These are phyloP conservation scores for Axis porcinus DNA, from an alignment of 2,113 vertebrate genomes.

Conservation along the genomic window DNA sequence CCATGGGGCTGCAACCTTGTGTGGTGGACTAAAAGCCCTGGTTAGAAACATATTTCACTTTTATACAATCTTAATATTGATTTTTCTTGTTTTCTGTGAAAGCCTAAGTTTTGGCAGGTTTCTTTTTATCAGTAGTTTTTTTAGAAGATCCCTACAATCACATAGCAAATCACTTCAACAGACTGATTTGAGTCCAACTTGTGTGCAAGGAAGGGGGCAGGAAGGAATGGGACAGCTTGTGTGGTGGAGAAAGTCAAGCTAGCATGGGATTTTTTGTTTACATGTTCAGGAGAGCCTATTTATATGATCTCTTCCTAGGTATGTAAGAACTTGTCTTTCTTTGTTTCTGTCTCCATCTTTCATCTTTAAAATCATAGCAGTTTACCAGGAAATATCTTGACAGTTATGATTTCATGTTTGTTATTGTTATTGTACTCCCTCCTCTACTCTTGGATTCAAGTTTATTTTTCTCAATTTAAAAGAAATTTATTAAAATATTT, in stretches of 20 bases:
- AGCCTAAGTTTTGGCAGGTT: not conserved
- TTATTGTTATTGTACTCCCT: not conserved
- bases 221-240: not conserved
- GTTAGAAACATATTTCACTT: not conserved
- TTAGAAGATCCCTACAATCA: not conserved
- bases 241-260: not conserved
- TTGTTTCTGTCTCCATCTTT: not conserved
- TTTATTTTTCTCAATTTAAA: not conserved
- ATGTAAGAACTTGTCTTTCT: not conserved
- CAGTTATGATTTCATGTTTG: not conserved
- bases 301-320: not conserved
- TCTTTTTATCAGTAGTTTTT: not conserved
- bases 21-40: not conserved
- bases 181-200: not conserved
- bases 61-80: not conserved
- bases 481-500: not conserved
- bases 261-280: not conserved
- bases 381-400: not conserved
- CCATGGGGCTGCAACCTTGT: not conserved
- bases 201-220: accelerated
- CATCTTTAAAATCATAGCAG: not conserved
- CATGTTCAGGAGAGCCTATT: not conserved
- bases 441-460: not conserved
- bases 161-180: not conserved
- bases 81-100: not conserved